These are phyloP conservation scores for Drosophila heteroneura DNA, from an alignment of 2,888 invertebrate genomes.

Conservation along the genomic window DNA sequence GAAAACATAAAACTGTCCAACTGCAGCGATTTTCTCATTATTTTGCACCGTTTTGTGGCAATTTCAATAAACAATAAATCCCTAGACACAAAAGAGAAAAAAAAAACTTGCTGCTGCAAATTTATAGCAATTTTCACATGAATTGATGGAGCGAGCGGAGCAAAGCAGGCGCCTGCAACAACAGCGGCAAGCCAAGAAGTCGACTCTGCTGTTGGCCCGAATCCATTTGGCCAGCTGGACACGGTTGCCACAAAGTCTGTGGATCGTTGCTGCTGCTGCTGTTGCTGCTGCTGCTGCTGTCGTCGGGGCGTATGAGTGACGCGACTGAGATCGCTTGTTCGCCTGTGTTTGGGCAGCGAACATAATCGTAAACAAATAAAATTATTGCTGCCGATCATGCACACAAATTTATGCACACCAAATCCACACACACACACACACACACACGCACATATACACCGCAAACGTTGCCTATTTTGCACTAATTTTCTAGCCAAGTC, in stretches of 20 bases:
- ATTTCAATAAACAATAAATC: conserved; percentile 84
- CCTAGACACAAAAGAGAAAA: conserved; percentile 53
- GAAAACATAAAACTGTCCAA: conserved; percentile 83
- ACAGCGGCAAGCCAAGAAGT: conserved; percentile 28
- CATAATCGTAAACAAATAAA: conserved; percentile 83
- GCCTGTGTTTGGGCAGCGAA: conserved; percentile 76
- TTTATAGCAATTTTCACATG: conserved; percentile 83
- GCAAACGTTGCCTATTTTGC: conserved; percentile 60
- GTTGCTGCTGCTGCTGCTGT: conserved; percentile 52
- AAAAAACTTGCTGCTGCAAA: conserved; percentile 53
- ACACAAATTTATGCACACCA: conserved; percentile 76
- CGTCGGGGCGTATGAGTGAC: conserved; percentile 82
- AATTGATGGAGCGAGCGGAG: conserved; percentile 65
- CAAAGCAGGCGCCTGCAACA: conserved; percentile 66
- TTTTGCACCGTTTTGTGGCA: conserved; percentile 83
- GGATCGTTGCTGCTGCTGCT: conserved; percentile 2
- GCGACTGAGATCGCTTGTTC: conserved; percentile 65
- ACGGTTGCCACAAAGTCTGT: conserved; percentile 65
- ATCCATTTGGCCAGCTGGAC: conserved; percentile 44
- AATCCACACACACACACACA: conserved; percentile 36
- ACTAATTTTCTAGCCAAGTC: conserved; percentile 69
- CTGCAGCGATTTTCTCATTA: conserved; percentile 79
- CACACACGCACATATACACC: not conserved
- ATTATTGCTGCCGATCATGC: conserved; percentile 82
- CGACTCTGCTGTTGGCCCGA: conserved; percentile 16